A percentile compares a stretch with the other conserved stretches of the same genome.
Conservation (phyloP, 2,888 invertebrate species). For the Dicyrtoma fusca region DNA sequence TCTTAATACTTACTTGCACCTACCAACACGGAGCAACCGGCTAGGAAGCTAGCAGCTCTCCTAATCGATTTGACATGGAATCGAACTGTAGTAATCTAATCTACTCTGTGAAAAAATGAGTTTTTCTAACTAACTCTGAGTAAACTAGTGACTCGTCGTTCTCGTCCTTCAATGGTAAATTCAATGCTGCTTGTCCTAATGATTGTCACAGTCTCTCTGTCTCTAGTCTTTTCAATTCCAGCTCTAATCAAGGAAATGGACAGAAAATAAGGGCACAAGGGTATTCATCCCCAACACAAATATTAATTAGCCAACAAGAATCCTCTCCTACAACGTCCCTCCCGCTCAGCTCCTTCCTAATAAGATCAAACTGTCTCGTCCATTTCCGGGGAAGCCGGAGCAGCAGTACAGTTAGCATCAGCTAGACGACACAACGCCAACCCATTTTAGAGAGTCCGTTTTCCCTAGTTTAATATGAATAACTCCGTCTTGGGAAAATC, state of each 20-base stretch:
- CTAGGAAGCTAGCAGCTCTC: constrained; percentile 12
- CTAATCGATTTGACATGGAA: constrained; percentile 40
- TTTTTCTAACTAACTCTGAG: constrained; percentile 18
- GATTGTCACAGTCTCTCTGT: constrained; percentile 3
- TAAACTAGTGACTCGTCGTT: constrained; percentile 12
- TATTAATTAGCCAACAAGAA: constrained; percentile 21
- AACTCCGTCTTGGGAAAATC: neutral
- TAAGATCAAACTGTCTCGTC: constrained; percentile 20
- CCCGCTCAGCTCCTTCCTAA: constrained; percentile 1
- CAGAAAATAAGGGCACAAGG: constrained; percentile 36
- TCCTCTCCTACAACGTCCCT: neutral
- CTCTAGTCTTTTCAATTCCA: neutral
- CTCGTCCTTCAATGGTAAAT: neutral
- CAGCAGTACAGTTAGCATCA: no score
- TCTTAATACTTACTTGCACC: constrained; percentile 8
- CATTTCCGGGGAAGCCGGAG: constrained; percentile 6
- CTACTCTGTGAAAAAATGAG: constrained; percentile 23
- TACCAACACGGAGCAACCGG: constrained; percentile 1
- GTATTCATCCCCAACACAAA: constrained; percentile 20
- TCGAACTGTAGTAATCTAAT: constrained; percentile 37
- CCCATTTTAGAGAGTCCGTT: neutral
- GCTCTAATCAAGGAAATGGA: constrained; percentile 41
- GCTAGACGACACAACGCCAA: no score
- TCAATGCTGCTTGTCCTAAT: neutral
- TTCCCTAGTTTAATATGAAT: neutral